Evolutionary conservation across 2,888 invertebrate species (phyloP).

Genomic region (Pseudanteris insignis): DNA sequence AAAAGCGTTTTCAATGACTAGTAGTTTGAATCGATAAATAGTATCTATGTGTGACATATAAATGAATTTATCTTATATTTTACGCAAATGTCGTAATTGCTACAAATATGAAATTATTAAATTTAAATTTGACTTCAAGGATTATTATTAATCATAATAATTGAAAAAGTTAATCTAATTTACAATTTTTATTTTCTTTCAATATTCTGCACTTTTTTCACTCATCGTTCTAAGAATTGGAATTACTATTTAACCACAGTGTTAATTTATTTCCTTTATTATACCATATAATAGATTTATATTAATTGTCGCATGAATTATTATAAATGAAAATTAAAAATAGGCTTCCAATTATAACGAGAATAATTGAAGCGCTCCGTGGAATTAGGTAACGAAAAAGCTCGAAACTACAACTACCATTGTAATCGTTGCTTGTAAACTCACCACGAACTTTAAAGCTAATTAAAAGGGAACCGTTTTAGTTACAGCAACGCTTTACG

Average conservation of each 20-base stretch:
- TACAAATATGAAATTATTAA: no score
- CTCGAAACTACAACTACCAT: slow-evolving; percentile 38
- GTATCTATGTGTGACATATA: no score
- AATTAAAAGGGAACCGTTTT: slow-evolving; percentile 53
- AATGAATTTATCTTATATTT: no score
- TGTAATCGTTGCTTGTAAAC: slow-evolving; percentile 35
- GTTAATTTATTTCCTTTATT: slow-evolving; percentile 62
- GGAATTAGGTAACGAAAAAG: slow-evolving; percentile 51
- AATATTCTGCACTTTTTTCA: no score
- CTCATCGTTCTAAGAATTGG: no score
- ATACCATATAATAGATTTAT: slow-evolving; percentile 62
- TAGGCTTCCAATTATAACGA: slow-evolving; percentile 62
- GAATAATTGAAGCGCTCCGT: slow-evolving; percentile 59
- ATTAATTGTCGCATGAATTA: slow-evolving; percentile 61
- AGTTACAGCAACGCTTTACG: slow-evolving; percentile 52
- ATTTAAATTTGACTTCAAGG: no score
- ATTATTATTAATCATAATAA: no score
- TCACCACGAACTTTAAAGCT: slow-evolving; percentile 51
- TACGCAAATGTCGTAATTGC: no score
- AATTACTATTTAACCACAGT: slow-evolving; percentile 32
- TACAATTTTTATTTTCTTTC: no score
- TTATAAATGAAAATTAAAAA: slow-evolving; percentile 63
- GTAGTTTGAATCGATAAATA: no score
- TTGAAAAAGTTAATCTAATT: no score
- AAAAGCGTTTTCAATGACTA: no score